Evolutionary conservation across 1,140 invertebrate genomes (phyloP), one percentile per base, ranked within the genome.

Genomic region (Papilio xuthus): DNA sequence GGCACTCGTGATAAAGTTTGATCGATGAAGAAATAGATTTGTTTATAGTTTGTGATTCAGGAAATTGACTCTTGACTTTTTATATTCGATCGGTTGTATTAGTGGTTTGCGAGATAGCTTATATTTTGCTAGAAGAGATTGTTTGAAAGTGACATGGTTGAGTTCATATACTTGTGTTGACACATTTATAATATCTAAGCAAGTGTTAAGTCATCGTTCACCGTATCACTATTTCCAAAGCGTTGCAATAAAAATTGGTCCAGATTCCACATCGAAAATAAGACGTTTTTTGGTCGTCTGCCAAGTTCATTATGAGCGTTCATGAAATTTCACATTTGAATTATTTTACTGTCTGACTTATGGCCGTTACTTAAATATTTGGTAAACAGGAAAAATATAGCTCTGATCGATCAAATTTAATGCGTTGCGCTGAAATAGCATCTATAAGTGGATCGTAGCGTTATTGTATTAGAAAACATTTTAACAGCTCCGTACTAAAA

Each of bases 291-390:
- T 94, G 92, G 92, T 93, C 89, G 89, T 78, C 81, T 93, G 92
- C 92, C 92, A 94, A 94, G 91, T 94, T 94, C 92, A 94, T 94
- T 94, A 94, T 93, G 91, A 93, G 89, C 90, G 92, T 93, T 93
- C 92, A 92, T 93, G 92, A 94, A 94, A 92, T 94, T 94, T 93
- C 91, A 92, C 92, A 94, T 94, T 94, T 92, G 92, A 94, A 94
- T 94, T 93, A 94, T 94, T 94, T 94, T 92, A 94, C 92, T 91
- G 90, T 89, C 92, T 93, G 91, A 94, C 91, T 94, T 94, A 94
- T 93, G 88, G 92, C 89, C 87, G 92, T 94, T 94, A 94, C 92
- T 94, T 94, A 93, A 94, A 94, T 94, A 94, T 94, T 94, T 94
- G 91, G 92, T 94, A 94, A 94, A 94, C 92, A 93, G 88, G 91